A percentile compares a stretch with the other conserved stretches of the same genome.
Evolutionary conservation across 2,888 invertebrate species (phyloP).

Genomic region (Lampropteryx suffumata): DNA sequence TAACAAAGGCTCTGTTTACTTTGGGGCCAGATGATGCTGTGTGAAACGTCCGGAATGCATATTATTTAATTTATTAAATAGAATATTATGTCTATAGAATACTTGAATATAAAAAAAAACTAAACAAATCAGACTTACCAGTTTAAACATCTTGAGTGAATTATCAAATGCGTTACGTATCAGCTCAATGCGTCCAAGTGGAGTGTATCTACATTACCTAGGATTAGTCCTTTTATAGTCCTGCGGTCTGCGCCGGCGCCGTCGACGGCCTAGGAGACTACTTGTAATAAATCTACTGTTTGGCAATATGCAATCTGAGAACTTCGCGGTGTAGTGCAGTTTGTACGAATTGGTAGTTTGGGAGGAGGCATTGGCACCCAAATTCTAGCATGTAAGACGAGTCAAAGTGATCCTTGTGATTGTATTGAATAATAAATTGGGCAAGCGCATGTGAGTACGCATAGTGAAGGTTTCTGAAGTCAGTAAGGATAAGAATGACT

Average conservation of each 20-base stretch:
- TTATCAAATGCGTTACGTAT: slow-evolving; percentile 37
- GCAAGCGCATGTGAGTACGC: no score
- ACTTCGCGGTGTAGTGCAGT: slow-evolving; percentile 30
- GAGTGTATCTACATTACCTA: slow-evolving; percentile 54
- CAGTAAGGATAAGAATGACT: no score
- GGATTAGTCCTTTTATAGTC: slow-evolving; percentile 70
- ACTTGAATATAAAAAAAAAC: no score
- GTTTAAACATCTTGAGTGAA: slow-evolving; percentile 55
- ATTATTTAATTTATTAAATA: no score
- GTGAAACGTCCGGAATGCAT: no score
- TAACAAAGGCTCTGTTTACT: no score
- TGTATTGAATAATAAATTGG: no score
- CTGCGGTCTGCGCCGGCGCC: slow-evolving; percentile 39
- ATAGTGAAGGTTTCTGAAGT: no score
- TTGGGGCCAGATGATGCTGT: no score
- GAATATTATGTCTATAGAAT: no score
- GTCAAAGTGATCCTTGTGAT: no score
- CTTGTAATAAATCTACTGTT: slow-evolving; percentile 67
- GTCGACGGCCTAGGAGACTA: slow-evolving; percentile 59
- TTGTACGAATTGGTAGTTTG: slow-evolving; percentile 12
- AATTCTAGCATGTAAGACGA: no score
- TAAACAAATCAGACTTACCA: slow-evolving; percentile 49
- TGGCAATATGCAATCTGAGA: slow-evolving; percentile 63
- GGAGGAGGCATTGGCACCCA: not conserved
- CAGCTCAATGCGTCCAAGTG: slow-evolving; percentile 40